These are phyloP conservation scores for Brachionus plicatilis DNA, from an alignment of 1,140 invertebrate genomes.

Conservation along the genomic window DNA sequence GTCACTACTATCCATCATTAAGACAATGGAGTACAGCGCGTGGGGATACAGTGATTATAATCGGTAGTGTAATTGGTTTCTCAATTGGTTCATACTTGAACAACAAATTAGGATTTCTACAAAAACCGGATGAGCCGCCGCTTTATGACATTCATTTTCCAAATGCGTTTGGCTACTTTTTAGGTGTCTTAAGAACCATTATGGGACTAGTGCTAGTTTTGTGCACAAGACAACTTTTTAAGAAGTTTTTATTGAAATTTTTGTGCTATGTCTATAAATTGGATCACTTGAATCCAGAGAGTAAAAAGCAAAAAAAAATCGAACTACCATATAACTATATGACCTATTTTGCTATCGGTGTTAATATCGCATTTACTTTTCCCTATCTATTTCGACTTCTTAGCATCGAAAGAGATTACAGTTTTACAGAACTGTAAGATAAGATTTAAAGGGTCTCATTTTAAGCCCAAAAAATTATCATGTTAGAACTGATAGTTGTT, in stretches of 20 bases:
- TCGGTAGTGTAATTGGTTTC: constrained; percentile 69
- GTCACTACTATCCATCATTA: constrained; percentile 64
- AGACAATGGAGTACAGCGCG: constrained; percentile 58
- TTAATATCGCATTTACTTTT: constrained; percentile 67
- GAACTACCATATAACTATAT: constrained; percentile 76
- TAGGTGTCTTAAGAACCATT: constrained; percentile 64
- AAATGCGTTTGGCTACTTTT: constrained; percentile 70
- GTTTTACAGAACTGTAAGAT: constrained; percentile 65
- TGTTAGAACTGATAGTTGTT: background rate
- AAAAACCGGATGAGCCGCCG: constrained; percentile 59
- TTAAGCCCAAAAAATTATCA: background rate
- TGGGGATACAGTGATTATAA: constrained; percentile 76
- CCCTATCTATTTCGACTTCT: constrained; percentile 71
- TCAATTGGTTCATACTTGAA: constrained; percentile 75
- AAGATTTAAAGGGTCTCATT: background rate
- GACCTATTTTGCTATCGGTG: constrained; percentile 52
- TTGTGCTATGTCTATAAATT: constrained; percentile 66
- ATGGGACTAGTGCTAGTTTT: constrained; percentile 69
- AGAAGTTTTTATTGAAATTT: constrained; percentile 65
- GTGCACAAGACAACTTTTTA: constrained; percentile 64
- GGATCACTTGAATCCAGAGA: constrained; percentile 55
- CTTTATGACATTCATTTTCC: constrained; percentile 57
- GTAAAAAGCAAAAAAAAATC: constrained; percentile 55
- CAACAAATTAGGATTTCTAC: constrained; percentile 68
- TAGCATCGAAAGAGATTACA: constrained; percentile 70